A percentile compares a stretch with the other conserved stretches of the same genome.
Evolutionary conservation across 2,888 invertebrate genomes (phyloP).

Genomic region (Acleris emargana): DNA sequence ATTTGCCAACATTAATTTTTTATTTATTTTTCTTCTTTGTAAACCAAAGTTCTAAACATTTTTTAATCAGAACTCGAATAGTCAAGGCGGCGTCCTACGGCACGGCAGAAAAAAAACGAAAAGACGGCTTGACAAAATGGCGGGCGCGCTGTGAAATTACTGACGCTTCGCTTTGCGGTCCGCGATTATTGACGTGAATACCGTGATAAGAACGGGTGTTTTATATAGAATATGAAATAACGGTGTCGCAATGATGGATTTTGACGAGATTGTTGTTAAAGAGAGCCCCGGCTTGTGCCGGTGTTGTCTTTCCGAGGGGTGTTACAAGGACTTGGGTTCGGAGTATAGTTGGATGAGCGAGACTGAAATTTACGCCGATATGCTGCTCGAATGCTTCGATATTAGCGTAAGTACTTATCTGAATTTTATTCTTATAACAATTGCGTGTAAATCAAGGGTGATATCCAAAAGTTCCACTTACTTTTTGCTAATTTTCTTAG

Average conservation of each 20-base stretch:
- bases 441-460: background rate
- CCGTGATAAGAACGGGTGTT: constrained; percentile 17
- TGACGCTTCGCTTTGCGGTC: constrained; percentile 28
- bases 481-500: background rate
- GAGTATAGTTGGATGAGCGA: constrained; percentile 78
- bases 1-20: no score
- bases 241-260: constrained; percentile 64
- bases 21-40: no score
- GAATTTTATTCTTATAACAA: background rate
- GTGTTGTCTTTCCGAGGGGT: constrained; percentile 78
- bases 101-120: no score
- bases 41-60: no score
- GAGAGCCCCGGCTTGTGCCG: constrained; percentile 78
- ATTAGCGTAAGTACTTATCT: constrained; percentile 65
- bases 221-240: constrained; percentile 12
- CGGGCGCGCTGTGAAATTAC: constrained; percentile 35
- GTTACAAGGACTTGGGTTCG: constrained; percentile 72
- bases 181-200: constrained; percentile 31
- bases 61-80: no score
- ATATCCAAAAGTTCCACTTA: background rate
- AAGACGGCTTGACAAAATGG: constrained; percentile 42
- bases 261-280: constrained; percentile 72
- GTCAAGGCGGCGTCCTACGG: no score
- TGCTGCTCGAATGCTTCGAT: constrained; percentile 78
- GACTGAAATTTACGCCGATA: constrained; percentile 77